Evolutionary conservation across 2,888 invertebrate species (phyloP), one percentile per base, ranked within the genome.

Genomic region (Nymphalis c-album): DNA sequence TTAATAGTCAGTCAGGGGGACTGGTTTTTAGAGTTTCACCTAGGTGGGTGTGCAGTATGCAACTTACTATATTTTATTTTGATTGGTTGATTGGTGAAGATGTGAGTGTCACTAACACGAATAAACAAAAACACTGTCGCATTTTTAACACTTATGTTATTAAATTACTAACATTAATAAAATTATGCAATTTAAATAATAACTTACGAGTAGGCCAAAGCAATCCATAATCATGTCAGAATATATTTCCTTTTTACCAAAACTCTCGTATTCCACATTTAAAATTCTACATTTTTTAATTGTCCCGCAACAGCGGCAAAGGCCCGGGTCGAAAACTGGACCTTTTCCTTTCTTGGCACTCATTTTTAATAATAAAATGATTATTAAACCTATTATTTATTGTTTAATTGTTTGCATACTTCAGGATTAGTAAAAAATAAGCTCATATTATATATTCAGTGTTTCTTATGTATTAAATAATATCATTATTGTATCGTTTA

Each of bases 161-260:
- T 20, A 20, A 18, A 50, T 20, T 50, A 50, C 4, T 40, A 50
- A 50, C 8, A 47, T 8, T 1, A 48, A 7, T 18, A 7, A 48
- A 47, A 47, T 17, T 47, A 47, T 6, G n/a, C 13, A 22, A 22
- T 20, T 22, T 17, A 16, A 16, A 51, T n/a, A 48, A 45, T 7
- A 63, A 78, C 85, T 80, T 76, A 91, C 91, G 77, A 91, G 63
- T 17, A 92, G 76, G 1, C 91, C 88, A 68, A 86, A 92, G 70
- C 90, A 90, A 67, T 91, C 91, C 84, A 90, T 81, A 35, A 92
- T 78, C 85, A 92, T 91, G 60, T 90, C 90, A 0, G 89, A 85
- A 75, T 92, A 92, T 0, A 89, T 72, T 71, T 91, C 91, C 50
- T 85, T 88, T 65, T 85, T 80, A 0, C 88, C 90, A 17, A 81